A percentile compares a stretch with the other conserved stretches of the same genome.
phyloP scores from a whole-genome alignment of 2,797 vertebrate genomes.

The Tiaroga cobitis region DNA sequence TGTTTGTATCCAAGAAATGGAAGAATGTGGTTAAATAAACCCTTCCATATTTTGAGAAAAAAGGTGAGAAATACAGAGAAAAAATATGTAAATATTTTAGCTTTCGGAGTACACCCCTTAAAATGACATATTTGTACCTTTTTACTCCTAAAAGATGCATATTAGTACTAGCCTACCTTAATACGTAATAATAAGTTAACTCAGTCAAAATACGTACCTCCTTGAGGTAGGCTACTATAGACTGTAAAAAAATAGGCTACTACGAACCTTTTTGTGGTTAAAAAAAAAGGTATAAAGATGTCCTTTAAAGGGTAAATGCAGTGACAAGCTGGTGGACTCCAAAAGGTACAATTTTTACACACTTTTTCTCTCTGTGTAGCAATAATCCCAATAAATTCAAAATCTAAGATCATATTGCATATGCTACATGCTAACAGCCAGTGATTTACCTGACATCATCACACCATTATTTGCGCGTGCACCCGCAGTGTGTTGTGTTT shows the following conservation, averaged over 20 bases:
- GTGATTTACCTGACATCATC: background rate
- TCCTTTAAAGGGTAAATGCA: background rate
- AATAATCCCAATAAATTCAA: background rate
- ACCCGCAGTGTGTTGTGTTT: constrained; percentile 8
- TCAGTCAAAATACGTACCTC: background rate
- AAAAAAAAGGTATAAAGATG: background rate
- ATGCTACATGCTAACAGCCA: background rate
- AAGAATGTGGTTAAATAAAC: background rate
- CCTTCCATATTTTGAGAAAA: background rate
- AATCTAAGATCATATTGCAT: background rate
- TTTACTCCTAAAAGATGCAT: background rate
- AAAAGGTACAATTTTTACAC: background rate
- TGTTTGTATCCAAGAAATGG: background rate
- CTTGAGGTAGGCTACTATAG: no score
- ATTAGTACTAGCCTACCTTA: no score
- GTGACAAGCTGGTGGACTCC: background rate
- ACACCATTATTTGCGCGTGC: background rate
- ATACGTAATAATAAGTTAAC: no score
- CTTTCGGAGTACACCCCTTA: no score
- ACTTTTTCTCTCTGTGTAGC: background rate
- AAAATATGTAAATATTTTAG: no score
- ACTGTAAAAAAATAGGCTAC: no score
- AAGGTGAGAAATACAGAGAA: no score
- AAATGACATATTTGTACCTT: no score
- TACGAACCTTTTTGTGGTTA: background rate